These are phyloP conservation scores for Actinernus sp. DNA, from an alignment of 92 coral and sea anemone genomes.

Conservation along the genomic window DNA sequence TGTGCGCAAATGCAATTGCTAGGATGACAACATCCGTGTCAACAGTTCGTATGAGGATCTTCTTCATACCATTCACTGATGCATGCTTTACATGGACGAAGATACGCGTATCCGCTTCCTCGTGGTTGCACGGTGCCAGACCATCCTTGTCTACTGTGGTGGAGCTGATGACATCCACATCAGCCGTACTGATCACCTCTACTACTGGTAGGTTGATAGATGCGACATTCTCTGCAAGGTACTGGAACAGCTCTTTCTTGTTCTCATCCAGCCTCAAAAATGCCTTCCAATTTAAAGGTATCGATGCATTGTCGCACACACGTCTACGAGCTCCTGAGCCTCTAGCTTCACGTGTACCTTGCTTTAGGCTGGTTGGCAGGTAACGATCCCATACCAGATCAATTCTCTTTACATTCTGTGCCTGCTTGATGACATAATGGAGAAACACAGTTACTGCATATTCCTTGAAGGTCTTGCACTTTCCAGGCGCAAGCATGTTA, in stretches of 20 bases:
- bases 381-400: conserved; percentile 23
- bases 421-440: conserved; percentile 12
- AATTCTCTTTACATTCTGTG: conserved; percentile 30
- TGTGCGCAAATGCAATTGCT: conserved; percentile 12
- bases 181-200: conserved; percentile 31
- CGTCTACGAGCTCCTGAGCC: conserved; percentile 38
- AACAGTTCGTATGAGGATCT: conserved; percentile 27
- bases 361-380: background rate
- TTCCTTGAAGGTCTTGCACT: conserved; percentile 44
- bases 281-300: conserved; percentile 38
- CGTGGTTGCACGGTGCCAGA: conserved; percentile 28
- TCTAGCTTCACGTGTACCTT: conserved; percentile 46
- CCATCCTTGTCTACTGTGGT: conserved; percentile 18
- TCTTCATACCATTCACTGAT: conserved; percentile 9
- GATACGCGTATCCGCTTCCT: conserved; percentile 48
- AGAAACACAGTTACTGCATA: conserved; percentile 30
- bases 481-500: conserved; percentile 50
- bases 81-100: conserved; percentile 64
- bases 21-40: conserved; percentile 68
- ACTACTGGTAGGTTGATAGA: conserved; percentile 21
- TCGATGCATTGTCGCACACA: conserved; percentile 28
- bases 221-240: conserved; percentile 16
- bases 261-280: conserved; percentile 48
- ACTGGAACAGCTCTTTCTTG: conserved; percentile 52
- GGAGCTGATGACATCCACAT: conserved; percentile 25